phyloP scores from a whole-genome alignment of 2,797 vertebrate genomes.

The Melanotaenia boesemani region DNA sequence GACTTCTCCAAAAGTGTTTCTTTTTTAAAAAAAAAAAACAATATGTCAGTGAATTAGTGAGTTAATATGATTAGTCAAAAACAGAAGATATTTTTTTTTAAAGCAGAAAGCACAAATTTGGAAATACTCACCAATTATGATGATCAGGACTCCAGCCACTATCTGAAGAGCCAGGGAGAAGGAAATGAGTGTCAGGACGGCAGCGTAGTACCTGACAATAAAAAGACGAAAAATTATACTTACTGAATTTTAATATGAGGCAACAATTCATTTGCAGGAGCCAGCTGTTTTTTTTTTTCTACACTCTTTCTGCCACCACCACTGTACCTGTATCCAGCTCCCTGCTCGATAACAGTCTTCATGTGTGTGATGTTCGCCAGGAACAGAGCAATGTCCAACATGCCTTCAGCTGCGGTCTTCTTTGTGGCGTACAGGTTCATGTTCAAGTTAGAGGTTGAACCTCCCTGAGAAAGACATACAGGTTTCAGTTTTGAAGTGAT shows the following conservation, averaged over 20 bases:
- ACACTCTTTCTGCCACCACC: conserved; percentile 37
- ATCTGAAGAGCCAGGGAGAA: conserved; percentile 92
- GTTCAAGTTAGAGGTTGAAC: conserved; percentile 78
- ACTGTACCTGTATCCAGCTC: conserved; percentile 84
- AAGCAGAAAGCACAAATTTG: background rate
- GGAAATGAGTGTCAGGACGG: conserved; percentile 90
- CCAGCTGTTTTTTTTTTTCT: no score
- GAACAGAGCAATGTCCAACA: conserved; percentile 93
- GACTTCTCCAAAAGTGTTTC: background rate
- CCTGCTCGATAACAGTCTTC: conserved; percentile 92
- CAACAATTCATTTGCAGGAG: no score
- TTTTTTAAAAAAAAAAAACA: background rate
- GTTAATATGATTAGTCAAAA: conserved; percentile 63
- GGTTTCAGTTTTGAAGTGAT: no score
- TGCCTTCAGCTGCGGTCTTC: conserved; percentile 93
- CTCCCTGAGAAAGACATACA: conserved; percentile 56
- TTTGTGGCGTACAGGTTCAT: conserved; percentile 95
- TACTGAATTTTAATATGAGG: background rate
- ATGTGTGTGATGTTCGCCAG: conserved; percentile 93
- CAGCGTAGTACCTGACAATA: conserved; percentile 81
- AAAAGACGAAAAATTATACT: background rate
- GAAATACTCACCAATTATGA: conserved; percentile 88
- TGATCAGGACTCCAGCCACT: conserved; percentile 88
- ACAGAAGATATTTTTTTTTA: conserved; percentile 19
- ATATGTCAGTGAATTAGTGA: conserved; percentile 54